Evolutionary conservation across 2,113 vertebrate genomes (phyloP), one percentile per base, ranked within the genome.

Genomic region (Xiphophorus maculatus): DNA sequence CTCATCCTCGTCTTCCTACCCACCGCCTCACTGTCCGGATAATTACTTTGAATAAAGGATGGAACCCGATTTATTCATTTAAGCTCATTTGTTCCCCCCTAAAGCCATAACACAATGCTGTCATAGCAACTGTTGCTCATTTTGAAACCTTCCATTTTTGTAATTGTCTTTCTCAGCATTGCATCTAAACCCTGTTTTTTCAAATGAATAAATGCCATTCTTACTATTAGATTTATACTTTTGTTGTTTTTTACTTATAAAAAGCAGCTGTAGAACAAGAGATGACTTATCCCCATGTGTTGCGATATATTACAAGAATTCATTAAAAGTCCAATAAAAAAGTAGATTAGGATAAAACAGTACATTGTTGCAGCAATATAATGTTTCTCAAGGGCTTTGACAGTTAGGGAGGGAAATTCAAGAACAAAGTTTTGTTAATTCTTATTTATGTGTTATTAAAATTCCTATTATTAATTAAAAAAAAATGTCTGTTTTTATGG

Each of bases 1-100:
- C 76, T 91, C 86, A 88, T 90, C 73, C 66, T 48, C 2, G 22
- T 69, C 69, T 84, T 65, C 81, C 30, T 77, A 32, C 72, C 72
- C 66, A 51, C 82, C 5, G 11, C 69, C 63, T 85, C 37, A 15
- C 60, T 74, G 72, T 90, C 74, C 82, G 88, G 70, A 72, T 77
- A 77, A 83, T 65, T 66, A 66, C 80, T 64, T 80, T 33, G 3
- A 82, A 78, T 74, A 61, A 58, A 44, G 79, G 60, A 51, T 10
- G 3, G 9, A 29, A 77, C 74, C 76, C 66, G 64, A 65, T 72
- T 48, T 30, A 10, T 68, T 82, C 65, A 66, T 63, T 71, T 8
- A 1, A 76, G 61, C 48, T 37, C 37, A 64, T 15, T 40, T 60
- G 42, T 42, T 64, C 54, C 74, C 69, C 66, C 19, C 60, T 62